phyloP scores from a whole-genome alignment of 2,888 invertebrate genomes.

The Spisula subtruncata region DNA sequence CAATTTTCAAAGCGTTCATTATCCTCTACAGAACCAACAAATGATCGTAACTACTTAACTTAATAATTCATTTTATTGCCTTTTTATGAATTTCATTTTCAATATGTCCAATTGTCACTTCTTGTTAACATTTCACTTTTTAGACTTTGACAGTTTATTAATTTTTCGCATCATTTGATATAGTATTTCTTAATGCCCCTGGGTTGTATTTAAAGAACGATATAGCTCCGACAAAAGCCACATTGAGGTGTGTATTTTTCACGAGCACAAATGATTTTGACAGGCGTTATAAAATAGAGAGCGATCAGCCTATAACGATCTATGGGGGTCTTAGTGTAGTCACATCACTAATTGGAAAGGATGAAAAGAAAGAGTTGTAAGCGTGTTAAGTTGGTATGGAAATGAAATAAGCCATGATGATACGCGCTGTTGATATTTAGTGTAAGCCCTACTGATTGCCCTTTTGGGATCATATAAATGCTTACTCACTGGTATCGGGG shows the following conservation, averaged over 20 bases:
- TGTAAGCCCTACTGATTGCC: neutral
- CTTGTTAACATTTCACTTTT: slow-evolving; percentile 44
- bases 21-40: slow-evolving; percentile 20
- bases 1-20: slow-evolving; percentile 20
- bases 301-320: slow-evolving; percentile 35
- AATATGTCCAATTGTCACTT: slow-evolving; percentile 42
- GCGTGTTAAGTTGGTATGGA: slow-evolving; percentile 8
- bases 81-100: slow-evolving; percentile 42
- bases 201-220: slow-evolving; percentile 13
- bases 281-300: slow-evolving; percentile 30
- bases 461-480: neutral
- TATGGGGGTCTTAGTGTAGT: slow-evolving; percentile 35
- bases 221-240: slow-evolving; percentile 40
- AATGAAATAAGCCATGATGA: slow-evolving; percentile 35
- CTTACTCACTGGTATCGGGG: neutral
- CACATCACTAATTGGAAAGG: slow-evolving; percentile 40
- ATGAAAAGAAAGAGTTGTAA: slow-evolving; percentile 29
- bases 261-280: slow-evolving; percentile 33
- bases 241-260: slow-evolving; percentile 25
- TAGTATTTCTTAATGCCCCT: slow-evolving; percentile 41
- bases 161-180: slow-evolving; percentile 68
- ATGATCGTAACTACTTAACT: slow-evolving; percentile 39
- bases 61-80: slow-evolving; percentile 42
- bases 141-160: slow-evolving; percentile 66
- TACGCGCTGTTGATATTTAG: neutral